Evolutionary conservation across 2,113 vertebrate genomes (phyloP), one percentile per base, ranked within the genome.

Genomic region (Pogonocichla stellata): DNA sequence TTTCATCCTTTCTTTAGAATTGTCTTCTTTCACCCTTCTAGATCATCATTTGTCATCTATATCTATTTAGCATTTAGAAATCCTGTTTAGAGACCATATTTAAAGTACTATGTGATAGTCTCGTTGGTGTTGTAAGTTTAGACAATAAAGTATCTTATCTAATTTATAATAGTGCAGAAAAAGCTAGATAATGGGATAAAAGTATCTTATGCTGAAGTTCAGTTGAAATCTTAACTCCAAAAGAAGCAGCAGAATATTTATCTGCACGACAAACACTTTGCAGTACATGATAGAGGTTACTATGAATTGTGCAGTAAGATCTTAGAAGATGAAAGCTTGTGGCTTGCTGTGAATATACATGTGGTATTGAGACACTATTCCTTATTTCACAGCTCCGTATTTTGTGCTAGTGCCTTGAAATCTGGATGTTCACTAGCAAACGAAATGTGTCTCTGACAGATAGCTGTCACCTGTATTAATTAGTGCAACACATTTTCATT

Each of bases 251-350:
- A 80, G 31, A 72, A 67, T 6, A 70, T 78, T 34, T 70, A 50
- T 8, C 7, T 58, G 23, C 5, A 24, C 1, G 1, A 48, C 48
- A 80, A 78, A 5, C 34, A 43, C 18, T 80, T 73, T 24, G 12
- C 8, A 45, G 23, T 70, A 73, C 19, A n/a, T 0, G 1, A 11
- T 16, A 57, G 7, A 0, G 5, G 6, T 69, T 69, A 66, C 31
- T 25, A 19, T 53, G 28, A 40, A 40, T 50, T 17, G 6, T 54
- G 15, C 20, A 77, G 18, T 2, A 20, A 53, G 26, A 10, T 31
- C 47, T 69, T 57, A 54, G 23, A 60, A 82, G 12, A 61, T 25
- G 24, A 65, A 88, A 86, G 8, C 8, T 61, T 75, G 28, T 51
- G 50, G 9, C 19, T 88, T 83, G 4, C 25, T 86, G 89, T 57